Evolutionary conservation across 2,797 vertebrate species (phyloP), one percentile per base, ranked within the genome.

Genomic region (Bradypodion ventrale): DNA sequence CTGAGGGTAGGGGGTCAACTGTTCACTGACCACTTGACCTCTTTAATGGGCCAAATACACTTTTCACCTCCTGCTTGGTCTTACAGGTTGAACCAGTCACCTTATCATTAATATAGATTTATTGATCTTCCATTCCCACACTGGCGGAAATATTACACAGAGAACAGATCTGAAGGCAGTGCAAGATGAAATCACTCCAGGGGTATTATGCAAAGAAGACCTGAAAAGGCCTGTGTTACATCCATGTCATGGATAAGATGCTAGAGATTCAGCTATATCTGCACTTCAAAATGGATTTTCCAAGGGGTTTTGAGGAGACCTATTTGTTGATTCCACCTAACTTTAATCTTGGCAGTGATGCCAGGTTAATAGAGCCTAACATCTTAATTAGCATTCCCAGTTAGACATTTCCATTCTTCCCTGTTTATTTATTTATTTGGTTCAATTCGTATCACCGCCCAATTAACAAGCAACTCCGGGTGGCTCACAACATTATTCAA

Each of bases 321-420:
- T 62, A 78, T 65, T 21, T 81, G 35, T 66, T 72, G 40, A 72
- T 85, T 73, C 40, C 56, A 46, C 37, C 74, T 37, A 56, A 74
- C 49, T 68, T 80, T 44, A 44, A 86, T 74, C 77, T 83, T 81
- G 68, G 44, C 10, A 59, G 46, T 37, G 49, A 70, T 25, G 66
- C 46, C n/a, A 59, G 65, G 42, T 80, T 83, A 74, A 86, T 82
- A 83, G 77, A 42, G 23, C 62, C 78, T 46, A 76, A 75, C 66
- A 56, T 78, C 89, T 85, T 80, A 85, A 80, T 89, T 79, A 86
- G 69, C 62, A 66, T 59, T 60, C 6, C 2, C 81, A 37, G 21
- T 85, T 88, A 68, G 49, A n/a, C 72, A 72, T 56, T 73, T 78
- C 63, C 32, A n/a, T 40, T 56, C 79, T 77, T 59, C 74, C n/a